phyloP scores from a whole-genome alignment of 2,113 vertebrate genomes.

The Mystacornis crossleyi region DNA sequence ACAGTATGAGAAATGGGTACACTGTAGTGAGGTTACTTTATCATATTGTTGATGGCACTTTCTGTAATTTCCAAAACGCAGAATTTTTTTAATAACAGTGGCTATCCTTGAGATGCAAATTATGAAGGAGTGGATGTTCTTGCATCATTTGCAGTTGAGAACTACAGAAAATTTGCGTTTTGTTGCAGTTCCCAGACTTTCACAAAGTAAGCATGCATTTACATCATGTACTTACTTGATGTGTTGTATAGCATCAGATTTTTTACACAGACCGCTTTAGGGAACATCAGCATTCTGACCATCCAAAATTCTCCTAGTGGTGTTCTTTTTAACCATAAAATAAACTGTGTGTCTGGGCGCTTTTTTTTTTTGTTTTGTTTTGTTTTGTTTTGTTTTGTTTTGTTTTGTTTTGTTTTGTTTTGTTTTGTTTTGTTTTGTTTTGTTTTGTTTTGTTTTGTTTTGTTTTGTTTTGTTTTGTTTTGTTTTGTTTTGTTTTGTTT shows the following conservation, averaged over 20 bases:
- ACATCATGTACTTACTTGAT: background rate
- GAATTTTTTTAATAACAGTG: background rate
- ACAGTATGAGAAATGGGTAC: background rate
- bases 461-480: no score
- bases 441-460: no score
- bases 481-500: no score
- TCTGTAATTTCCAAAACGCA: background rate
- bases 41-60: background rate
- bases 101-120: background rate
- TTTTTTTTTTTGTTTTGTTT: background rate
- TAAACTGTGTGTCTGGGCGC: background rate
- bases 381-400: no score
- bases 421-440: no score
- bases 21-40: background rate
- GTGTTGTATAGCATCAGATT: background rate
- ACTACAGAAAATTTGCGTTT: background rate
- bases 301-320: background rate
- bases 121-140: background rate
- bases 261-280: background rate
- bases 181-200: background rate
- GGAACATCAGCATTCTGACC: background rate
- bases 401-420: background rate
- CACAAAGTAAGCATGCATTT: background rate
- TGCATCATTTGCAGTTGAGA: background rate
- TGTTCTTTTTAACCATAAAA: background rate